Percentiles rank a stretch among this genome's conserved stretches.
Conservation (phyloP, 2,888 invertebrate species). For the Myopa tessellatipennis region DNA sequence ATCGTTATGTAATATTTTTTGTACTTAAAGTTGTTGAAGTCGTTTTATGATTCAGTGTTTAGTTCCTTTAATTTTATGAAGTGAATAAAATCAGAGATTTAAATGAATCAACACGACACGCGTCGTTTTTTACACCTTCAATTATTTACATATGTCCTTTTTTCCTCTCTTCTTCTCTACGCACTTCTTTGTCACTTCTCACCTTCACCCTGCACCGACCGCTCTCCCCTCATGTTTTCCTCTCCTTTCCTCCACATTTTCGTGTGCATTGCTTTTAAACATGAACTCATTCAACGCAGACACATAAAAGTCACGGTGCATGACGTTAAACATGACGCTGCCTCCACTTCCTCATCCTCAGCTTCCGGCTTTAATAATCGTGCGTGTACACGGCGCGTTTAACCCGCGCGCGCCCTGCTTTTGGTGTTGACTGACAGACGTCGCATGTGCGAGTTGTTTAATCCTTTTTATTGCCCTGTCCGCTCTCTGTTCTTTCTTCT, state of each 20-base stretch:
- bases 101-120: background rate
- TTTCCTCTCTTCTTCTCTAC: background rate
- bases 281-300: background rate
- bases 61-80: background rate
- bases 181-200: background rate
- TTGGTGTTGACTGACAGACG: slow-evolving; percentile 8
- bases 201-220: background rate
- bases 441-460: background rate
- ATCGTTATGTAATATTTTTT: background rate
- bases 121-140: background rate
- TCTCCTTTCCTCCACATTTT: background rate
- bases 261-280: background rate
- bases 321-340: background rate
- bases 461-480: slow-evolving; percentile 6
- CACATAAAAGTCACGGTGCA: slow-evolving; percentile 6
- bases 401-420: background rate
- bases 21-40: background rate
- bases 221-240: background rate
- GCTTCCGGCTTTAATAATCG: slow-evolving; percentile 14
- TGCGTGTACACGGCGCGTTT: background rate
- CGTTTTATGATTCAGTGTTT: background rate
- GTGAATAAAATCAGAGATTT: background rate
- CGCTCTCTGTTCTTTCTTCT: background rate
- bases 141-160: background rate
- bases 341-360: background rate